Conservation (phyloP, 2,888 invertebrate species). For the Spodoptera littoralis region DNA sequence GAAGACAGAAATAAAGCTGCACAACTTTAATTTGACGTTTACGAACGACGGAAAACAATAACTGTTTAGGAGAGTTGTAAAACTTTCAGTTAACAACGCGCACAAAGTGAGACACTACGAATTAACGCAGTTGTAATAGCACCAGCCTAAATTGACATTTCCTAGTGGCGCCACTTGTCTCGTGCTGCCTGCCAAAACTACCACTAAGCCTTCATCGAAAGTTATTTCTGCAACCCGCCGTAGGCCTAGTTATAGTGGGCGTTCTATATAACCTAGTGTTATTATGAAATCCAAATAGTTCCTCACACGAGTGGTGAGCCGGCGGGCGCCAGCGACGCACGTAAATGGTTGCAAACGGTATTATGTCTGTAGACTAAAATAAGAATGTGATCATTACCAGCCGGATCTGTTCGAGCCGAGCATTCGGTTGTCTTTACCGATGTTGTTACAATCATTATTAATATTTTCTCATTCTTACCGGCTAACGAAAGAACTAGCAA, state of each 20-base stretch:
- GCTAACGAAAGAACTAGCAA: conserved; percentile 27
- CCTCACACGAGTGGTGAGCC: conserved; percentile 31
- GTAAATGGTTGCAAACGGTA: conserved; percentile 53
- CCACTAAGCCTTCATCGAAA: not conserved
- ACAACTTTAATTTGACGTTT: conserved; percentile 44
- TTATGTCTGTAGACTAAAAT: conserved; percentile 57
- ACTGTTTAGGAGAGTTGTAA: conserved; percentile 34
- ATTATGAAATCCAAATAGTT: conserved; percentile 47
- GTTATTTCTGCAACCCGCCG: conserved; percentile 14
- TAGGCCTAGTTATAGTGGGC: conserved; percentile 5
- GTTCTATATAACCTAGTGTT: conserved; percentile 19
- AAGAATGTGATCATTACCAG: conserved; percentile 56
- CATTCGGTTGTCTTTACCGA: conserved; percentile 36
- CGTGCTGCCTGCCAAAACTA: not conserved
- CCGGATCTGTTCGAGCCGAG: conserved; percentile 52
- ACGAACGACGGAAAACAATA: conserved; percentile 49
- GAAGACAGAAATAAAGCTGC: conserved; percentile 41
- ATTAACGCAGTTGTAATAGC: conserved; percentile 18
- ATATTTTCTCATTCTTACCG: conserved; percentile 25
- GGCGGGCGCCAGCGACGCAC: conserved; percentile 51
- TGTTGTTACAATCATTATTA: conserved; percentile 41
- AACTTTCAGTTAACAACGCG: conserved; percentile 37
- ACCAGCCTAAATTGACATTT: conserved; percentile 13
- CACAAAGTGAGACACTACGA: conserved; percentile 36
- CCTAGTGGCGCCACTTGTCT: conserved; percentile 23